Percentiles rank a stretch among this genome's conserved stretches.
phyloP scores from a whole-genome alignment of 2,888 invertebrate species.

The Pristionchus entomophagus region DNA sequence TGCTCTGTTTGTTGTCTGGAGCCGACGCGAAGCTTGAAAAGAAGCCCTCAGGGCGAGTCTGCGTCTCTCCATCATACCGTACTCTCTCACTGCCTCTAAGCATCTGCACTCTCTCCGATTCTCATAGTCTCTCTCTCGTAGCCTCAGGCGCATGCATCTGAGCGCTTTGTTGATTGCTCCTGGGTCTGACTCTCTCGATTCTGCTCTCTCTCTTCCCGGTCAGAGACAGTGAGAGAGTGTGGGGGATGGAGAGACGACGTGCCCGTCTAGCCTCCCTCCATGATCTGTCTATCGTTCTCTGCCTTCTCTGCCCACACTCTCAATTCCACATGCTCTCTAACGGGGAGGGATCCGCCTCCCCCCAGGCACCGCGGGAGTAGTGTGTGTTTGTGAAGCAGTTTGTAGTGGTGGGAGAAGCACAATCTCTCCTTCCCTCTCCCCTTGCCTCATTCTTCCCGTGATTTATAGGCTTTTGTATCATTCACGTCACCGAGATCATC shows the following conservation, averaged over 20 bases:
- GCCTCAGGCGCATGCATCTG: neutral
- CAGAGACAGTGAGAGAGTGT: neutral
- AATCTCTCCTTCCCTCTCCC: neutral
- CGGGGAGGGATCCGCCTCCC: neutral
- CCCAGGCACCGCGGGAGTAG: conserved; percentile 22
- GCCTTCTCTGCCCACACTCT: neutral
- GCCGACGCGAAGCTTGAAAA: neutral
- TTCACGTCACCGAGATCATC: too few relatives aligned
- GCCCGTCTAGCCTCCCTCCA: neutral
- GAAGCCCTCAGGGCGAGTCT: neutral
- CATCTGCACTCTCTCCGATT: neutral
- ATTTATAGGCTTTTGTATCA: neutral
- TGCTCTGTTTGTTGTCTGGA: conserved; percentile 10
- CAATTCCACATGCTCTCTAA: neutral
- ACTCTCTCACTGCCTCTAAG: neutral
- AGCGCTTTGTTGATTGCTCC: neutral
- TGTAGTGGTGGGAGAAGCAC: neutral
- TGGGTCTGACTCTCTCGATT: neutral
- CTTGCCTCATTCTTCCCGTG: neutral
- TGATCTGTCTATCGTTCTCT: neutral
- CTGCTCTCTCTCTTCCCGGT: neutral
- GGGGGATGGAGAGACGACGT: neutral
- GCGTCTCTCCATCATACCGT: neutral
- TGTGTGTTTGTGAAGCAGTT: conserved; percentile 23
- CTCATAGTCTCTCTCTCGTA: neutral